Percentiles rank a stretch among this genome's conserved stretches.
These are phyloP conservation scores for Notamacropus eugenii DNA, from an alignment of 2,797 vertebrate genomes.

Conservation along the genomic window DNA sequence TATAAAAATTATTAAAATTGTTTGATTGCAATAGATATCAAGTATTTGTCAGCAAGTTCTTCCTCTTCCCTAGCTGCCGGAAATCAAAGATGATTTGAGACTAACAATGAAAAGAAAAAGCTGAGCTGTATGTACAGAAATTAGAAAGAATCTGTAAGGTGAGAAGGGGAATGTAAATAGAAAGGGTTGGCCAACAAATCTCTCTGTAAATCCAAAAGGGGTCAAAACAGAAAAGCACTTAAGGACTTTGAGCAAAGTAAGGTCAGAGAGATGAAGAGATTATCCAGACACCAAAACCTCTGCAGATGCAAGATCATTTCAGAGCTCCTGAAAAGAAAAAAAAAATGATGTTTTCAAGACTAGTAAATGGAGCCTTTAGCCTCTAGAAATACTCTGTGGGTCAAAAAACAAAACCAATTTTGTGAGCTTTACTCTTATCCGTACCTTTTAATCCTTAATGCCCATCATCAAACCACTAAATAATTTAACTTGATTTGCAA, in stretches of 20 bases:
- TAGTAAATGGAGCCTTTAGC: constrained; percentile 22
- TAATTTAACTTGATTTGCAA: constrained; percentile 54
- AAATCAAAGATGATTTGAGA: background rate
- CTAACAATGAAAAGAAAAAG: background rate
- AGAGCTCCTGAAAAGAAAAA: constrained; percentile 54
- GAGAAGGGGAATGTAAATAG: background rate
- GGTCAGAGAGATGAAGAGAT: constrained; percentile 48
- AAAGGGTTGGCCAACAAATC: constrained; percentile 24
- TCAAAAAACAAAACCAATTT: constrained; percentile 63
- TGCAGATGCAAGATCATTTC: constrained; percentile 4
- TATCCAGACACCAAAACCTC: background rate
- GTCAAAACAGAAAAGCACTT: background rate
- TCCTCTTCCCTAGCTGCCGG: background rate
- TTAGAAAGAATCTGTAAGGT: constrained; percentile 1
- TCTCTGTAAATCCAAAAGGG: constrained; percentile 17
- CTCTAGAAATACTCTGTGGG: background rate
- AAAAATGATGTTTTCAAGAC: constrained; percentile 43
- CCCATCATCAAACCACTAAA: constrained; percentile 29
- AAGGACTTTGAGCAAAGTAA: constrained; percentile 35
- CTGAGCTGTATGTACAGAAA: background rate
- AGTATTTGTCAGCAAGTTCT: background rate
- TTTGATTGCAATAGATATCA: background rate
- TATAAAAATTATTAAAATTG: background rate
- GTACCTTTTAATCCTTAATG: constrained; percentile 29
- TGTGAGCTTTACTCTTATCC: constrained; percentile 44